phyloP scores from a whole-genome alignment of 2,888 invertebrate species.

The Pogonocherus hispidulus region DNA sequence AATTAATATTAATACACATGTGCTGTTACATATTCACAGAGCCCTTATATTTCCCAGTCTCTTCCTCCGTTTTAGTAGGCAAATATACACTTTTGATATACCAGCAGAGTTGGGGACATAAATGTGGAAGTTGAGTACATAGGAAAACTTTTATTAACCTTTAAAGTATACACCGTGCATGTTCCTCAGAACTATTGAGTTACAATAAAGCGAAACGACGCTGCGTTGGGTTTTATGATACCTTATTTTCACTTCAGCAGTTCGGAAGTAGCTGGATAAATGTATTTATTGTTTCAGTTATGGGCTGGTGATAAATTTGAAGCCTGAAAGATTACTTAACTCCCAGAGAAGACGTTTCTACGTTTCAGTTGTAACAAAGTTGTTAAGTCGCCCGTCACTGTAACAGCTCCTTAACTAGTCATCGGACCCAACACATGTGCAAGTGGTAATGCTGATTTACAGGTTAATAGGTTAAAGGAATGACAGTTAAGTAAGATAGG shows the following conservation, averaged over 20 bases:
- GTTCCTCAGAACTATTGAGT: slow-evolving; percentile 29
- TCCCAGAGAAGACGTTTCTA: slow-evolving; percentile 24
- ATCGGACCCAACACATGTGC: too few species aligned
- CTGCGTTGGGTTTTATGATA: slow-evolving; percentile 19
- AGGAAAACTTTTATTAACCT: slow-evolving; percentile 30
- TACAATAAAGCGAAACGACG: slow-evolving; percentile 34
- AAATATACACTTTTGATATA: slow-evolving; percentile 33
- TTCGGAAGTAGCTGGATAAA: slow-evolving; percentile 34
- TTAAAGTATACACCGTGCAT: slow-evolving; percentile 22
- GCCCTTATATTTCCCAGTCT: slow-evolving; percentile 7
- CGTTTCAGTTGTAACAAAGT: slow-evolving; percentile 31
- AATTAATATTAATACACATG: slow-evolving; percentile 34
- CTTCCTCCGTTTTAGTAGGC: not conserved
- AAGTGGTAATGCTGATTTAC: too few species aligned
- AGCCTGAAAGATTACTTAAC: slow-evolving; percentile 24
- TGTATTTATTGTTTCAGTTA: slow-evolving; percentile 42
- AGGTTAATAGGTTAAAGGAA: too few species aligned
- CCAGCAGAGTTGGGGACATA: slow-evolving; percentile 28
- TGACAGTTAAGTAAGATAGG: too few species aligned
- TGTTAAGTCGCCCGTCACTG: not conserved
- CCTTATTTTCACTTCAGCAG: slow-evolving; percentile 29
- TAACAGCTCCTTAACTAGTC: not conserved
- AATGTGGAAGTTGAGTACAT: slow-evolving; percentile 30
- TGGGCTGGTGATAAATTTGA: slow-evolving; percentile 35
- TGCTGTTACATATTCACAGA: not conserved